These are phyloP conservation scores for Patella vulgata DNA, from an alignment of 1,140 invertebrate genomes.

Conservation along the genomic window DNA sequence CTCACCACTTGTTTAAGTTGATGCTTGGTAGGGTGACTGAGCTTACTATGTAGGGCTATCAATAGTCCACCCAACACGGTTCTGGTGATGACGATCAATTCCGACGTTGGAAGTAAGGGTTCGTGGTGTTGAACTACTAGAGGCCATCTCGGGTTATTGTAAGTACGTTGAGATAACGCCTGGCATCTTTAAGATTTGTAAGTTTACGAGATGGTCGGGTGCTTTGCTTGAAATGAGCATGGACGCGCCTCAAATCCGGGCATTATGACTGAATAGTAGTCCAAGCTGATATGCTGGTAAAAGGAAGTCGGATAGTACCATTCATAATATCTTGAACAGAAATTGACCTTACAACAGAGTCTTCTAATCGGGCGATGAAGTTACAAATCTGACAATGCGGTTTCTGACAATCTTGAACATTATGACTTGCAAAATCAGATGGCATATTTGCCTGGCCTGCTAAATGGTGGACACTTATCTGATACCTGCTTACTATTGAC, in stretches of 20 bases:
- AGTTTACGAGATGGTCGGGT: conserved; percentile 34
- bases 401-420: conserved; percentile 18
- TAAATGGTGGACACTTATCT: conserved; percentile 29
- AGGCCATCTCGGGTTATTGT: conserved; percentile 36
- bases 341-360: conserved; percentile 10
- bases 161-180: conserved; percentile 23
- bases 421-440: conserved; percentile 33
- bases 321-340: conserved; percentile 15
- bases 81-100: conserved; percentile 27
- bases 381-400: conserved; percentile 16
- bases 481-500: conserved; percentile 29
- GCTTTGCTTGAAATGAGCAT: conserved; percentile 23
- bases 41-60: conserved; percentile 23
- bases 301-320: conserved; percentile 5
- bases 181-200: conserved; percentile 22
- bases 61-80: conserved; percentile 31
- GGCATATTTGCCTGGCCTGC: conserved; percentile 21
- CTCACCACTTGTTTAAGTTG: conserved; percentile 16
- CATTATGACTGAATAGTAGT: conserved; percentile 19
- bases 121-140: conserved; percentile 13
- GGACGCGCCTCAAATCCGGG: conserved; percentile 17
- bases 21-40: conserved; percentile 18
- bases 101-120: conserved; percentile 2
- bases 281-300: conserved; percentile 29
- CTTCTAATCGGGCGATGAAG: conserved; percentile 9